These are phyloP conservation scores for Zaprionus kolodkinae DNA, from an alignment of 1,140 invertebrate genomes.

Conservation along the genomic window DNA sequence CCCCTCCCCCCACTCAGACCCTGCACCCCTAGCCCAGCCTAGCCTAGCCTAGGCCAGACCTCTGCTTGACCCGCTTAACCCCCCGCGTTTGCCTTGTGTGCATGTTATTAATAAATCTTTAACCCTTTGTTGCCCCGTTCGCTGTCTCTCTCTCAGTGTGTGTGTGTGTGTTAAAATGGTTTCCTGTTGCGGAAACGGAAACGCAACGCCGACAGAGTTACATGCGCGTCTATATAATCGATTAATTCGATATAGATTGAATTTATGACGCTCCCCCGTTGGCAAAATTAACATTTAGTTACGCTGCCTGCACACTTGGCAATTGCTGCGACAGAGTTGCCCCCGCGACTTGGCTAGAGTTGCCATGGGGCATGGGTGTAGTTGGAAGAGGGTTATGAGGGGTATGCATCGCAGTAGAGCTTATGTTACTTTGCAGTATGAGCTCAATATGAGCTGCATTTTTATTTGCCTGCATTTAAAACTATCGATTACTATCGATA, in stretches of 20 bases:
- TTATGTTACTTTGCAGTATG: not conserved
- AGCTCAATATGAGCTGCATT: too few species aligned
- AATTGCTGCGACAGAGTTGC: not conserved
- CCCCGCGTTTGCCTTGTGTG: slow-evolving; percentile 19
- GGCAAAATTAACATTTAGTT: slow-evolving; percentile 45
- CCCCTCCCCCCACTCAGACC: too few species aligned
- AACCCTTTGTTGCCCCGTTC: slow-evolving; percentile 62
- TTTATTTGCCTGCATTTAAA: not conserved
- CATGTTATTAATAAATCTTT: slow-evolving; percentile 83
- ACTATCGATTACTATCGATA: not conserved
- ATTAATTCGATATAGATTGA: slow-evolving; percentile 84
- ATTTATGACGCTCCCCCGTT: slow-evolving; percentile 65
- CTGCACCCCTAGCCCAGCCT: not conserved
- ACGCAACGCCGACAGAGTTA: slow-evolving; percentile 80
- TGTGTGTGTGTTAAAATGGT: slow-evolving; percentile 51
- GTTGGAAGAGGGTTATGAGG: not conserved
- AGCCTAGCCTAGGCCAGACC: not conserved
- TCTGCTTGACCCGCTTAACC: slow-evolving; percentile 28
- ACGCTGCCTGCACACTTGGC: slow-evolving; percentile 38
- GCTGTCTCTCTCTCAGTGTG: slow-evolving; percentile 19
- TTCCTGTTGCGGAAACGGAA: slow-evolving; percentile 83
- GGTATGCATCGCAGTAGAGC: not conserved
- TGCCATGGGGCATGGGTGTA: not conserved
- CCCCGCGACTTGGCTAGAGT: not conserved
- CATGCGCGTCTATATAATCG: slow-evolving; percentile 73